Evolutionary conservation across 2,113 vertebrate species (phyloP).

Genomic region (Cyanistes caeruleus): DNA sequence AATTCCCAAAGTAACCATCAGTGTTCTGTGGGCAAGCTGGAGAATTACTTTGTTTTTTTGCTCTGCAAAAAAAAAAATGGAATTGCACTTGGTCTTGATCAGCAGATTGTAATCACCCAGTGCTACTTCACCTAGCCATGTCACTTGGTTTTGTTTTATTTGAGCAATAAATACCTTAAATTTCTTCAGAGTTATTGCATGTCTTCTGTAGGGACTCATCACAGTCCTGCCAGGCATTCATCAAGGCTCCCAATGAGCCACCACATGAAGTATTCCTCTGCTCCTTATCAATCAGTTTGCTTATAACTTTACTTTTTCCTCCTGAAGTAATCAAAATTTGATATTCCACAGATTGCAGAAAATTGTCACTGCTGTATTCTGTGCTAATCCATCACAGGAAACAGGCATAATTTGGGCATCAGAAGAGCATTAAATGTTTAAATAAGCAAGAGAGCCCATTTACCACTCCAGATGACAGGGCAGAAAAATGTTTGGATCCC

Average conservation of each 20-base stretch:
- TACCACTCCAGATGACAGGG: constrained; percentile 6
- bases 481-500: constrained; percentile 11
- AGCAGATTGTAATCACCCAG: not conserved
- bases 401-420: constrained; percentile 46
- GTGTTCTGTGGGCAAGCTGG: not conserved
- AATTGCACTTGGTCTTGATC: constrained; percentile 2
- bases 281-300: constrained; percentile 62
- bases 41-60: constrained; percentile 26
- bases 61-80: not conserved
- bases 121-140: not conserved
- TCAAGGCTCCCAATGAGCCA: constrained; percentile 30
- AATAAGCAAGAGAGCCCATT: constrained; percentile 53
- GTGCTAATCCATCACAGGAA: constrained; percentile 37
- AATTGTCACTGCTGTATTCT: constrained; percentile 19
- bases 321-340: constrained; percentile 52
- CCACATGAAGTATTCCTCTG: constrained; percentile 25
- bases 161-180: constrained; percentile 51
- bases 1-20: not conserved
- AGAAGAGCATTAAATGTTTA: constrained; percentile 51
- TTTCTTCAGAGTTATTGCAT: constrained; percentile 14
- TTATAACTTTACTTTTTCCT: constrained; percentile 49
- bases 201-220: constrained; percentile 42
- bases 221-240: constrained; percentile 44
- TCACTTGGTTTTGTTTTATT: constrained; percentile 61
- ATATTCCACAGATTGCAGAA: constrained; percentile 51